Evolutionary conservation across 2,113 vertebrate species (phyloP), one percentile per base, ranked within the genome.

Genomic region (Mus spicilegus): DNA sequence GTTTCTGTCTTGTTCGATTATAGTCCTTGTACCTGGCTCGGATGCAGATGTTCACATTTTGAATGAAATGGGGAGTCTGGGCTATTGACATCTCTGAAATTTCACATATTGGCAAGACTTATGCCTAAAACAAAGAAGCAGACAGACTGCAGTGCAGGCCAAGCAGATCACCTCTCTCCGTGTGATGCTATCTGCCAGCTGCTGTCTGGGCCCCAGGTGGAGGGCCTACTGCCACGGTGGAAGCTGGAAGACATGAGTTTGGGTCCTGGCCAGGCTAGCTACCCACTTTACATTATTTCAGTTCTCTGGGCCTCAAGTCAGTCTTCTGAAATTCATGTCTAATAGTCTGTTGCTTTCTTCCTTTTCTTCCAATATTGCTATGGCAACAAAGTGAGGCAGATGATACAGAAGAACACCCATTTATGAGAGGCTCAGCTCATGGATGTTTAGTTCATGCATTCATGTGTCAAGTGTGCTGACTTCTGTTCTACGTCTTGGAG

Each of bases 1-100:
- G 46, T 87, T 92, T 94, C 75, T 58, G 0, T 89, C n/a, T 92
- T 87, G 26, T 78, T 94, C 61, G 88, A 72, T 95, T 91, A 33
- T 39, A 14, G 65, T 67, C 24, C 39, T 90, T 77, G 12, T 89
- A 46, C 63, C 73, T 90, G 86, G 61, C 33, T 9, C 33, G 22
- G 89, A 91, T 30, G 28, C 30, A 78, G 49, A n/a, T 73, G n/a
- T 77, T 96, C 58, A 87, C 39, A 54, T 92, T 39, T 84, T 94
- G 63, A 95, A 58, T 95, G 72, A 93, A 91, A 92, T 58, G 16
- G 42, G 54, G 39, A 89, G 56, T 49, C 13, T 54, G 67, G 5
- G 69, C 42, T 72, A 91, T 54, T 92, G 76, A 93, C 56, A 93
- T 70, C 26, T 78, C 51, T 46, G 58, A 85, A 91, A 56, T 89